A percentile compares a stretch with the other conserved stretches of the same genome.
These are phyloP conservation scores for Dioctria rufipes DNA, from an alignment of 2,888 invertebrate species.

Conservation along the genomic window DNA sequence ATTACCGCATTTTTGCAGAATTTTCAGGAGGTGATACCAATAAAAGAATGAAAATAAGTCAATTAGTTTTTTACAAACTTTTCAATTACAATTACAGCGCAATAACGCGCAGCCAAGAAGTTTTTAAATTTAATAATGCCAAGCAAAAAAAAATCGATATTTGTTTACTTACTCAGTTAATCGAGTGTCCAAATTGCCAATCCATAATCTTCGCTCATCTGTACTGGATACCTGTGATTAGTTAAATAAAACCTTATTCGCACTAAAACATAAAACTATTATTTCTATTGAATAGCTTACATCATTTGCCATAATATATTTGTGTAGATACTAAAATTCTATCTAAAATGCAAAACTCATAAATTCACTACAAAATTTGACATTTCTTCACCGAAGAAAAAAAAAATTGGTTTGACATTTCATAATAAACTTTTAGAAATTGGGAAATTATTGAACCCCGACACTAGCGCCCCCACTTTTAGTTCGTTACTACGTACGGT, in stretches of 20 bases:
- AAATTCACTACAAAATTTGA: too few relatives aligned
- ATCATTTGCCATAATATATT: slow-evolving; percentile 52
- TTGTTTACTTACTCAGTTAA: slow-evolving; percentile 91
- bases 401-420: too few relatives aligned
- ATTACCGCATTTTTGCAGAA: slow-evolving; percentile 93
- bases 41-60: slow-evolving; percentile 72
- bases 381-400: too few relatives aligned
- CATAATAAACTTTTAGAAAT: too few relatives aligned
- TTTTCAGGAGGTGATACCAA: slow-evolving; percentile 96
- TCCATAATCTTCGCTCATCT: slow-evolving; percentile 79
- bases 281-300: slow-evolving; percentile 35
- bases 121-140: too few relatives aligned
- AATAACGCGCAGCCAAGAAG: slow-evolving; percentile 15
- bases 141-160: slow-evolving; percentile 54
- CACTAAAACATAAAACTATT: background rate
- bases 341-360: too few relatives aligned
- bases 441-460: too few relatives aligned
- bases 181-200: slow-evolving; percentile 91
- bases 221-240: slow-evolving; percentile 48
- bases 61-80: slow-evolving; percentile 52
- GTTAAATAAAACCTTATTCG: background rate
- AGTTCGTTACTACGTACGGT: too few relatives aligned
- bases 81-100: background rate
- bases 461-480: too few relatives aligned
- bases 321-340: too few relatives aligned